A percentile compares a stretch with the other conserved stretches of the same genome.
Conservation (phyloP, 2,113 vertebrate species). For the Oncorhynchus keta region DNA sequence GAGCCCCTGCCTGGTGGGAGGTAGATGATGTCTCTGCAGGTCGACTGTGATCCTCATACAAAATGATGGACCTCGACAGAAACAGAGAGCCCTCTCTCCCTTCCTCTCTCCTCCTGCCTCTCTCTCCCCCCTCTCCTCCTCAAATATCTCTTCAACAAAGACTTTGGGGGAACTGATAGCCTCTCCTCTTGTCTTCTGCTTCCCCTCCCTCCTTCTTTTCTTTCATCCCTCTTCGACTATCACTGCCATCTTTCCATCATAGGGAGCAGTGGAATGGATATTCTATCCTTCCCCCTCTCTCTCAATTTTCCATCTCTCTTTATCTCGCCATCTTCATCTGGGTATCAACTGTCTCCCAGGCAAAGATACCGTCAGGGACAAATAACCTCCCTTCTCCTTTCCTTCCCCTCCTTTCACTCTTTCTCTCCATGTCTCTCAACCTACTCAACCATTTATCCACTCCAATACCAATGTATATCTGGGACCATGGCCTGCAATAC, state of each 20-base stretch:
- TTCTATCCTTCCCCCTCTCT: background rate
- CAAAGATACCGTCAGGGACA: slow-evolving; percentile 27
- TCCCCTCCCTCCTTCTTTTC: background rate
- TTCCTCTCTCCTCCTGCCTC: slow-evolving; percentile 32
- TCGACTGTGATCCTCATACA: slow-evolving; percentile 53
- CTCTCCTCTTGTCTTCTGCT: background rate
- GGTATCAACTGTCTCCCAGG: background rate
- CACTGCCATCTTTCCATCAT: background rate
- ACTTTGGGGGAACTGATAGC: background rate
- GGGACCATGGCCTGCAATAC: no score
- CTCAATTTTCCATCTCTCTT: background rate
- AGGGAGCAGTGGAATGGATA: background rate
- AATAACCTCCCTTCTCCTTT: slow-evolving; percentile 58
- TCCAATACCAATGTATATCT: no score
- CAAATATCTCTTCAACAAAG: slow-evolving; percentile 61
- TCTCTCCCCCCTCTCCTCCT: slow-evolving; percentile 30
- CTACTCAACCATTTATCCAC: background rate
- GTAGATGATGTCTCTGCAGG: slow-evolving; percentile 39
- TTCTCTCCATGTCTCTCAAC: slow-evolving; percentile 48
- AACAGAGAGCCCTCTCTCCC: slow-evolving; percentile 30
- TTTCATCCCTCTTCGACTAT: background rate
- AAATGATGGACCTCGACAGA: slow-evolving; percentile 52
- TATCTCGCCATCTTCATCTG: background rate
- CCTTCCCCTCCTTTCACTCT: slow-evolving; percentile 56
- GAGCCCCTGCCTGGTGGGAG: slow-evolving; percentile 31